Conservation (phyloP, 2,888 invertebrate species). For the Conistra vaccinii region DNA sequence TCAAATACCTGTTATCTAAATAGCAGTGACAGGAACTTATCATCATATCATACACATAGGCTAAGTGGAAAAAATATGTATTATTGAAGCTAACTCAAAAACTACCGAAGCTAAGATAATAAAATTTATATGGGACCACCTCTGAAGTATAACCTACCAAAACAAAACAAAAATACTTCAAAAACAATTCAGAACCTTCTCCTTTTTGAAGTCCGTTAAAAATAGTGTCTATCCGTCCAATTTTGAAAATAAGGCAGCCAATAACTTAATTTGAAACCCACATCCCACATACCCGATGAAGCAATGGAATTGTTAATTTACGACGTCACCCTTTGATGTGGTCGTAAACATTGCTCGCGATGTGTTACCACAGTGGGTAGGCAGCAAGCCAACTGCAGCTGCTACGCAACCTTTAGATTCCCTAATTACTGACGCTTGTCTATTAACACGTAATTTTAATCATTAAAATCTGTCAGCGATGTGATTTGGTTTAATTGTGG, state of each 20-base stretch:
- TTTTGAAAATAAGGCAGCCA: background rate
- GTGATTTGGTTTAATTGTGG: conserved; percentile 17
- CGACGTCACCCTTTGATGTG: conserved; percentile 46
- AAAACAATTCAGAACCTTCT: too few species aligned
- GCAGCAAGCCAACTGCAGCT: conserved; percentile 46
- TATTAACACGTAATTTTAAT: conserved; percentile 54
- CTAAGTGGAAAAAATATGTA: too few species aligned
- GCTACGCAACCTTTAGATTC: conserved; percentile 57
- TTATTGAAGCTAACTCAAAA: too few species aligned
- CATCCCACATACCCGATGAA: conserved; percentile 20
- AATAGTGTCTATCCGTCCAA: too few species aligned
- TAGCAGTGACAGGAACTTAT: too few species aligned
- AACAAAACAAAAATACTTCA: too few species aligned
- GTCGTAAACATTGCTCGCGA: conserved; percentile 54
- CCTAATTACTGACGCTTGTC: conserved; percentile 48
- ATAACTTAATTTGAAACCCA: background rate
- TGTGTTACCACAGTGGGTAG: conserved; percentile 41
- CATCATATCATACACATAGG: too few species aligned
- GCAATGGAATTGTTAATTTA: conserved; percentile 36
- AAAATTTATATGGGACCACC: too few species aligned
- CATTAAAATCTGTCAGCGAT: conserved; percentile 52
- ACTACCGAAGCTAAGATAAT: too few species aligned
- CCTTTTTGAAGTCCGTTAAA: too few species aligned
- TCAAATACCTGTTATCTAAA: too few species aligned
- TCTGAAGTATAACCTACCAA: too few species aligned